Evolutionary conservation across 2,888 invertebrate species (phyloP).

Genomic region (Polydrusus pterygomalis): DNA sequence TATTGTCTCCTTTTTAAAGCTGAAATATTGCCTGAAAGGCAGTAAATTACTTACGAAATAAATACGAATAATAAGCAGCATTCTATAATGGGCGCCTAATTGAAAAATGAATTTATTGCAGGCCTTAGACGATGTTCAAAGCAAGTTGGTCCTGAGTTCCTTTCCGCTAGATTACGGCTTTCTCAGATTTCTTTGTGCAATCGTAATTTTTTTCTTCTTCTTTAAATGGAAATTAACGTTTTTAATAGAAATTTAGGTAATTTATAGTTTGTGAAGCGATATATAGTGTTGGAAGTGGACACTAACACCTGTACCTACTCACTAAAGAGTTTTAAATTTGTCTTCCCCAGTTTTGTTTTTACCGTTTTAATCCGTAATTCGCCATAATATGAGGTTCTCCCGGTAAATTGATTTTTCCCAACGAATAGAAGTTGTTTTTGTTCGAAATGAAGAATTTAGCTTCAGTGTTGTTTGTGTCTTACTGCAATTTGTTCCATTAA

Average conservation of each 20-base stretch:
- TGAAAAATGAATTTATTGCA: constrained; percentile 39
- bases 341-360: too few species aligned
- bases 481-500: too few species aligned
- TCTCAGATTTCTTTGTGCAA: constrained; percentile 21
- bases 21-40: constrained; percentile 25
- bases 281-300: too few species aligned
- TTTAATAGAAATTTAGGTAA: not conserved
- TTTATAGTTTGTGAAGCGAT: not conserved
- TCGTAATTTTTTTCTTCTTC: not conserved
- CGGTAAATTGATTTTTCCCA: too few species aligned
- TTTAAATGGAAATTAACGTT: not conserved
- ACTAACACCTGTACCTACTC: too few species aligned
- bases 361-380: too few species aligned
- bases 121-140: constrained; percentile 18
- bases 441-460: too few species aligned
- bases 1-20: not conserved
- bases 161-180: constrained; percentile 28
- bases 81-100: constrained; percentile 23
- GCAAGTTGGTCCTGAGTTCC: constrained; percentile 24
- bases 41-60: constrained; percentile 15
- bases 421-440: too few species aligned
- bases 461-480: too few species aligned
- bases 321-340: too few species aligned
- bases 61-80: constrained; percentile 26
- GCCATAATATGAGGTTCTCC: too few species aligned